Evolutionary conservation across 2,888 invertebrate genomes (phyloP).

Genomic region (Melinaea menophilus): DNA sequence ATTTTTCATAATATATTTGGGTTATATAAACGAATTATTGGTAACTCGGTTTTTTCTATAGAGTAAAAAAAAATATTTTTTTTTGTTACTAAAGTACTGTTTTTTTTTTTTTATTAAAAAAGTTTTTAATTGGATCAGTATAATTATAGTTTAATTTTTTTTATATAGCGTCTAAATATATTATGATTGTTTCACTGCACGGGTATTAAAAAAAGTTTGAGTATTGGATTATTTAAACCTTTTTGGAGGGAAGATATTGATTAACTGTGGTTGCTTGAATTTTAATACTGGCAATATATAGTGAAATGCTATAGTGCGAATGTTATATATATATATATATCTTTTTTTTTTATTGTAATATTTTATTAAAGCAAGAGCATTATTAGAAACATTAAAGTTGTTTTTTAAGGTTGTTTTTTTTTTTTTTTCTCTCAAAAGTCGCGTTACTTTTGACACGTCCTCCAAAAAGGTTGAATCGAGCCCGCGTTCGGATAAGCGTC

Average conservation of each 20-base stretch:
- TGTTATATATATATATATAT: too few species aligned
- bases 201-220: background rate
- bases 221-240: slow-evolving; percentile 25
- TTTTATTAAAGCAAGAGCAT: too few species aligned
- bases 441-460: slow-evolving; percentile 10
- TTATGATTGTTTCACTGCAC: background rate
- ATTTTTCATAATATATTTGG: slow-evolving; percentile 14
- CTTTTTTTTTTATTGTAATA: too few species aligned
- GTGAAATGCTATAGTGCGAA: too few species aligned
- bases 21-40: slow-evolving; percentile 9
- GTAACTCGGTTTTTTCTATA: too few species aligned
- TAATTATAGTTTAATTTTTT: too few species aligned
- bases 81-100: too few species aligned
- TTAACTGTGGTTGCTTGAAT: too few species aligned
- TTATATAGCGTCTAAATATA: background rate
- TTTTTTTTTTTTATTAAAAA: too few species aligned
- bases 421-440: background rate
- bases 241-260: slow-evolving; percentile 30
- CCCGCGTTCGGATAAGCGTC: slow-evolving; percentile 26
- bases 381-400: background rate
- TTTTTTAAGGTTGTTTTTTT: slow-evolving; percentile 9
- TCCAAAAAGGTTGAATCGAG: slow-evolving; percentile 37
- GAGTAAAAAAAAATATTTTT: too few species aligned
- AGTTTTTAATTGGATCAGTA: too few species aligned
- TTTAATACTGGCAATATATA: too few species aligned